Base-by-base conservation (phyloP, 2,888 invertebrate species). In the Leptopilina drosophilae region DNA sequence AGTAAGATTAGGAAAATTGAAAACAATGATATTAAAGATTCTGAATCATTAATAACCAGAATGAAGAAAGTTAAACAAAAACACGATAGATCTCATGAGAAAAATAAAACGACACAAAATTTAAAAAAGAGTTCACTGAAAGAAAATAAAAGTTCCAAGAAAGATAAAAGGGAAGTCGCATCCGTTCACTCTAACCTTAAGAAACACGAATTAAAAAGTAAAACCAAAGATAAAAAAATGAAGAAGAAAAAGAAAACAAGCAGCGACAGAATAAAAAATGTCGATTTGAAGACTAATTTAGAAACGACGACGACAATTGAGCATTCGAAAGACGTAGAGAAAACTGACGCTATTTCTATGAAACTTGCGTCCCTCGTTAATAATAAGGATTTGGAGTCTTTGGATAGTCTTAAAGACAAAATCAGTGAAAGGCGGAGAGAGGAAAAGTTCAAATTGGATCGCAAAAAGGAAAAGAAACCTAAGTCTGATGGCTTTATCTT, bases 231-330 rank as follows among this genome's bases (percentile, higher is more conserved):
- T 59, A 82, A 80, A 81, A 83, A 87, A 46, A 86, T 85, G 85
- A 84, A 81, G 69, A 82, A 77, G 77, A 84, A 84, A 75, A 85
- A 81, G 76, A 81, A 77, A 92, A 92, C 86, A 92, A 92, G 82
- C 91, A 91, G 82, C 53, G 88, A 89, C 93, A 94, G 88, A 93
- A 94, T 81, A 93, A 95, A 90, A 93, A 94, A 90, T 91, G 95
- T 83, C 88, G 94, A 86, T 93, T 93, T 88, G 91, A 94, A 86
- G 92, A 93, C 64, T 92, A 92, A 40, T 92, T 92, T 85, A 92
- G 93, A 92, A 92, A 92, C 93, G 82, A 92, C 93, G 33, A 92
- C 93, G 33, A 89, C 93, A 83, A 93, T 91, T 65, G 93, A 93
- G 86, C 92, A 92, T 82, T 11, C 46, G 53, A 77, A 77, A 1